Percentiles rank a stretch among this genome's conserved stretches.
phyloP scores from a whole-genome alignment of 2,888 invertebrate species.

The Eucera pruinosa region DNA sequence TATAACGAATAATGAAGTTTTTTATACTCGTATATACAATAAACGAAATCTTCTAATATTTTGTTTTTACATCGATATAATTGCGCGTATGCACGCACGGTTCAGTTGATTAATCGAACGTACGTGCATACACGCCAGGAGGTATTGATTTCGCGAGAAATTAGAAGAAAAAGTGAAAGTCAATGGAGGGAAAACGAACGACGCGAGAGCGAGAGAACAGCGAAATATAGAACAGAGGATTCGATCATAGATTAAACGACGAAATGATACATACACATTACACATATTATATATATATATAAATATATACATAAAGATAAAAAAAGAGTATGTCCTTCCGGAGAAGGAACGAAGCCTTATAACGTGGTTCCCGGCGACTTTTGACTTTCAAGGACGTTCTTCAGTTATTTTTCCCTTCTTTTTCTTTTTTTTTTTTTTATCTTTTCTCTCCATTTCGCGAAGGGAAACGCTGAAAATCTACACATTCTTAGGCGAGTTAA shows the following conservation, averaged over 20 bases:
- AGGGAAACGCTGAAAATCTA: slow-evolving; percentile 63
- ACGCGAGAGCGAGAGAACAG: slow-evolving; percentile 10
- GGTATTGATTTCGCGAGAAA: slow-evolving; percentile 8
- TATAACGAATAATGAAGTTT: slow-evolving; percentile 75
- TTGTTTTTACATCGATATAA: slow-evolving; percentile 72
- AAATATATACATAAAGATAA: slow-evolving; percentile 2
- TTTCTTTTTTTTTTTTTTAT: slow-evolving; percentile 47
- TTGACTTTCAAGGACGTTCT: slow-evolving; percentile 59
- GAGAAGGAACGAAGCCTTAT: slow-evolving; percentile 68
- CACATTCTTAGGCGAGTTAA: slow-evolving; percentile 62
- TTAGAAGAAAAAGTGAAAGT: background rate
- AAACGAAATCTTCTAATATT: slow-evolving; percentile 77
- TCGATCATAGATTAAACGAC: slow-evolving; percentile 42
- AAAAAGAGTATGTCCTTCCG: slow-evolving; percentile 49
- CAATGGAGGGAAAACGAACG: slow-evolving; percentile 7
- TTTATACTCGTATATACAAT: slow-evolving; percentile 81
- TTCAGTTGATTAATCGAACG: slow-evolving; percentile 12
- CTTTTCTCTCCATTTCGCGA: slow-evolving; percentile 42
- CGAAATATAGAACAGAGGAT: background rate
- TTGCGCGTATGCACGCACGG: slow-evolving; percentile 60
- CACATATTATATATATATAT: slow-evolving; percentile 16
- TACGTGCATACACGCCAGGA: slow-evolving; percentile 6
- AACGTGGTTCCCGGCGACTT: slow-evolving; percentile 68
- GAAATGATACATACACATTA: slow-evolving; percentile 49
- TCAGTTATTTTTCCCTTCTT: background rate